Base-by-base conservation (phyloP, 2,797 vertebrate species). In the Microctenopoma lineatum region DNA sequence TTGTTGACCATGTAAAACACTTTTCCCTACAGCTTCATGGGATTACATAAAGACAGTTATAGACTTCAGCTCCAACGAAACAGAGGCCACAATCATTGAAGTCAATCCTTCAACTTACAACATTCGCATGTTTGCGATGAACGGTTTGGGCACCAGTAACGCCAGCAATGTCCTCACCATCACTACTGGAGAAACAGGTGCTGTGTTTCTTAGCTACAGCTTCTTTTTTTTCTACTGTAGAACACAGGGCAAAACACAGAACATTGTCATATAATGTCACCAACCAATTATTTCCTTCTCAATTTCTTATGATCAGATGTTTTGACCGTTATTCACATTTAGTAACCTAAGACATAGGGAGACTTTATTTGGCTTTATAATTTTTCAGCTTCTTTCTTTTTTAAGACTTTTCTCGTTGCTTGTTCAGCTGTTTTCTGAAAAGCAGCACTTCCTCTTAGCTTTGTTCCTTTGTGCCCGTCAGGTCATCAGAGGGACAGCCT, bases 121-220 rank as follows among this genome's bases (percentile, higher is more conserved):
- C 75, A 69, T 93, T 34, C 90, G 91, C 62, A 87, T 93, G 88
- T 91, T 92, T 55, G 87, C 92, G 46, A 77, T 18, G 75, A 92
- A 71, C 77, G 68, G 48, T 13, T 4, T 64, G 69, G 84, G 80
- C 48, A 77, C 41, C 70, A 92, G 92, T 61, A 62, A 59, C 65
- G 59, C 91, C 16, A 92, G 92, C 66, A 90, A 92, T 1, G 50
- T 89, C 63, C 80, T 93, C 57, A 91, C 84, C 1, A 34, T 93
- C 75, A 90, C 83, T 25, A 90, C 83, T 7, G 75, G 47, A 83
- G 68, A 81, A 56, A 7, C 73, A 89, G 91, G 91, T 91, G 59
- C 10, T 7, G 11, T 66, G 5, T 53, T 48, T 45, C 7, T n/a
- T 14, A 2, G 27, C 53, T 50, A 11, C 8, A 21, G 9, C 16